phyloP scores from a whole-genome alignment of 2,113 vertebrate genomes.

The Equus przewalskii region DNA sequence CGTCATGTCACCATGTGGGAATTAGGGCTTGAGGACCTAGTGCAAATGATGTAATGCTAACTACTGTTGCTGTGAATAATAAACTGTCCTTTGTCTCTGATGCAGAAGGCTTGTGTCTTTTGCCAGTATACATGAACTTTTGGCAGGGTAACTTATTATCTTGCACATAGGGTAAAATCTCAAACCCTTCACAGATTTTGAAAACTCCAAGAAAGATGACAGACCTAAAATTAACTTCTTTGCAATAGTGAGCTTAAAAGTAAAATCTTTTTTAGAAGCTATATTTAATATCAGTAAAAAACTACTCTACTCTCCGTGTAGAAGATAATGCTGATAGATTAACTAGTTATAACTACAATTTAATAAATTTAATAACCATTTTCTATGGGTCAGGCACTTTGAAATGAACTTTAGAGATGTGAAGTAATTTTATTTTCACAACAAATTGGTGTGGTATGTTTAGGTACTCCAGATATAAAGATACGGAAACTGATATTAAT shows the following conservation, averaged over 20 bases:
- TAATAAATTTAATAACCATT: slow-evolving; percentile 57
- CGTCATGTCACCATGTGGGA: neutral
- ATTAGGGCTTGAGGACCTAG: neutral
- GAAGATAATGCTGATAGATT: slow-evolving; percentile 36
- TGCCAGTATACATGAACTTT: neutral
- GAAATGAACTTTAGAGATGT: neutral
- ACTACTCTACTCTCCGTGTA: neutral
- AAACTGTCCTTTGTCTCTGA: neutral
- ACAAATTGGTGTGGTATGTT: neutral
- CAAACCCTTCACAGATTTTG: neutral
- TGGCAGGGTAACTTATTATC: neutral
- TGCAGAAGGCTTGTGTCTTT: neutral
- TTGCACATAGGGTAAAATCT: neutral
- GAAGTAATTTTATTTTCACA: slow-evolving; percentile 19
- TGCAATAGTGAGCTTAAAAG: slow-evolving; percentile 14
- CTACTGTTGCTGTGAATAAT: neutral
- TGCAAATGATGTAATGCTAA: neutral
- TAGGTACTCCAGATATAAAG: neutral
- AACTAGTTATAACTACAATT: slow-evolving; percentile 18
- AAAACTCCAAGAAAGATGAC: neutral
- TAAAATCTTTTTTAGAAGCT: slow-evolving; percentile 41
- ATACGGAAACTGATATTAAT: neutral
- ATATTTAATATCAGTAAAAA: slow-evolving; percentile 22
- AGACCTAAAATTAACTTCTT: slow-evolving; percentile 62
- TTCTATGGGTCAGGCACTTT: neutral